Evolutionary conservation across 2,113 vertebrate species (phyloP).

Genomic region (Pteronura brasiliensis): DNA sequence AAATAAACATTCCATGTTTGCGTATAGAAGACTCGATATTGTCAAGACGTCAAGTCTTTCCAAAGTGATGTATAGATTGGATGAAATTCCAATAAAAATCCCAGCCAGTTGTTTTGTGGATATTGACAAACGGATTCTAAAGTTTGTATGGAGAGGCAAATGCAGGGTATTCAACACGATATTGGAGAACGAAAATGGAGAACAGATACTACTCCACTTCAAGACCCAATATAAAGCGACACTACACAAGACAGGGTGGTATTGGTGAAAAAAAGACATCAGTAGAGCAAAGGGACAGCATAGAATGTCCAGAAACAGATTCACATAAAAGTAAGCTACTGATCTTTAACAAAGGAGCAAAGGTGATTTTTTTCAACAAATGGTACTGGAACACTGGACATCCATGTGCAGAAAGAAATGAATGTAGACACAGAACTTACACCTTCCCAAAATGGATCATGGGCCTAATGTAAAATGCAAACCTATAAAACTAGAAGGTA

Average conservation of each 20-base stretch:
- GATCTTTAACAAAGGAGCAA: not conserved
- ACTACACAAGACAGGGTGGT: not conserved
- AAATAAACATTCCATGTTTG: not conserved
- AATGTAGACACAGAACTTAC: not conserved
- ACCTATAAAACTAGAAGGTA: not conserved
- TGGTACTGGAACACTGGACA: not conserved
- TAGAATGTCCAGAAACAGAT: not conserved
- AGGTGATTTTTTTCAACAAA: not conserved
- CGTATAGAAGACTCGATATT: not conserved
- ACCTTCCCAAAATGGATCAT: not conserved
- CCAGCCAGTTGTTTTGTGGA: not conserved
- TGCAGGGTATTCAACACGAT: not conserved
- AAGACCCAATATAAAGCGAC: not conserved
- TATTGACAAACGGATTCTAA: not conserved
- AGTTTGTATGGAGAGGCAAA: not conserved
- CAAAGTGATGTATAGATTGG: not conserved
- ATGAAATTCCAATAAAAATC: not conserved
- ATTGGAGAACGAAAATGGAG: not conserved
- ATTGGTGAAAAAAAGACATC: not conserved
- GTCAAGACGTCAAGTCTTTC: not conserved
- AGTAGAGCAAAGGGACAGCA: not conserved
- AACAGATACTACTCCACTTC: not conserved
- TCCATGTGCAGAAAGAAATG: not conserved
- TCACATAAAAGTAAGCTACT: not conserved
- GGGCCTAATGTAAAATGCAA: not conserved